Evolutionary conservation across 2,888 invertebrate genomes (phyloP), one percentile per base, ranked within the genome.

Genomic region (Orthosia gothica): DNA sequence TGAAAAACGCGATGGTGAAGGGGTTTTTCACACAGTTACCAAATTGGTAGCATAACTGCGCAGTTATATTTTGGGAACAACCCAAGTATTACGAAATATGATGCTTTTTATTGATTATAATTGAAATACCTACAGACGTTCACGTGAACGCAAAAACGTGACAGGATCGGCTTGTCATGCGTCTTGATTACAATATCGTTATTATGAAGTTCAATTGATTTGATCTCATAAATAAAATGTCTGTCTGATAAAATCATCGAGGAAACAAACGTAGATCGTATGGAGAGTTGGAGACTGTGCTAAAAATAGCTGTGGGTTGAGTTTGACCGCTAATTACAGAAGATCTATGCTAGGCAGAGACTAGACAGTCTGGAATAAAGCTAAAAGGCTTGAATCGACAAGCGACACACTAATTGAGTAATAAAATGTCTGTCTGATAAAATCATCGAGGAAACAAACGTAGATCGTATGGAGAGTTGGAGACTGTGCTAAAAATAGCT

Each of bases 191-290:
- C 61, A 70, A 76, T 68, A 65, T 66, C 52, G 57, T 74, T 63
- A 79, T 70, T 65, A 77, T 40, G 52, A 58, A n/a, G 78, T 57
- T 80, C 72, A 77, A 77, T 40, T 72, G 54, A 52, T 82, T 67
- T 77, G 79, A 77, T 77, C 77, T 55, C 62, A n/a, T 67, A 55
- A 71, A 77, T 67, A 76, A 76, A 75, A 57, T 64, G 81, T 1
- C 12, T 4, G 75, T 68, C 57, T 59, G 59, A 55, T 81, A 69
- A 58, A 68, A 47, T 32, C 13, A 52, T 40, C 20, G 26, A 32
- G n/a, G 54, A 45, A 68, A 69, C 63, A 63, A 49, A 54, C 16
- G 3, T 26, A n/a, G 54, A 26, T 23, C 15, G 16, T 45, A 47
- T 49, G 18, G 5, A 23, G 18, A 23, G 9, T 66, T 54, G 15